A percentile compares a stretch with the other conserved stretches of the same genome.
phyloP scores from a whole-genome alignment of 2,888 invertebrate species.

The Scotopteryx bipunctaria region DNA sequence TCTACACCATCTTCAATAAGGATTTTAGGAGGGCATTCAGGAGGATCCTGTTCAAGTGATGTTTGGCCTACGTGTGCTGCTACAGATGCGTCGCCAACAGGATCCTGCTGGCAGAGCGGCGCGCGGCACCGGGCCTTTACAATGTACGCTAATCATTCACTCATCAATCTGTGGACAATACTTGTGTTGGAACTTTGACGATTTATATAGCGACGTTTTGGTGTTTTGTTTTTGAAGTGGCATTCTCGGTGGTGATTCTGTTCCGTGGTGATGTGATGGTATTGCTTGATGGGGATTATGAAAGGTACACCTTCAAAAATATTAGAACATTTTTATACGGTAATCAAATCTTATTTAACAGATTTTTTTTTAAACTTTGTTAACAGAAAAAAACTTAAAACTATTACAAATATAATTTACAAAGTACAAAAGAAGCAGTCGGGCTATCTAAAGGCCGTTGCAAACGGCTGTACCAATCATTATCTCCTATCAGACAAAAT shows the following conservation, averaged over 20 bases:
- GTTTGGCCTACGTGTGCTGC: conserved; percentile 93
- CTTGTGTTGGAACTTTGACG: no score
- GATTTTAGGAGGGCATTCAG: conserved; percentile 98
- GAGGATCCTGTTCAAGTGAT: conserved; percentile 97
- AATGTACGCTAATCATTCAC: conserved; percentile 68
- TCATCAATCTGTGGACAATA: no score
- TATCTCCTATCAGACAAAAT: conserved; percentile 9
- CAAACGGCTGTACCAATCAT: no score
- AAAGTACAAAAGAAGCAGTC: no score
- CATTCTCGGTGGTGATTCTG: conserved; percentile 12
- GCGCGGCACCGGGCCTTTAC: conserved; percentile 85
- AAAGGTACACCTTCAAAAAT: no score
- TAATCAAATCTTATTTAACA: no score
- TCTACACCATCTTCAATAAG: conserved; percentile 98
- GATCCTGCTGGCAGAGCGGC: conserved; percentile 84
- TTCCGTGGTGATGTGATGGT: conserved; percentile 1
- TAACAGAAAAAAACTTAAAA: no score
- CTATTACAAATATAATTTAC: no score
- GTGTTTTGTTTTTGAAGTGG: conserved; percentile 21
- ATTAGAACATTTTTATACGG: no score
- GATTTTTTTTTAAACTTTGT: no score
- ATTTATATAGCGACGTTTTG: conserved; percentile 14
- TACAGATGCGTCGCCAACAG: conserved; percentile 88
- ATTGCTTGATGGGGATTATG: conserved; percentile 20
- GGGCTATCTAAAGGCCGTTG: no score